Conservation (phyloP, 2,113 vertebrate genomes). For the Xenus cinereus region DNA sequence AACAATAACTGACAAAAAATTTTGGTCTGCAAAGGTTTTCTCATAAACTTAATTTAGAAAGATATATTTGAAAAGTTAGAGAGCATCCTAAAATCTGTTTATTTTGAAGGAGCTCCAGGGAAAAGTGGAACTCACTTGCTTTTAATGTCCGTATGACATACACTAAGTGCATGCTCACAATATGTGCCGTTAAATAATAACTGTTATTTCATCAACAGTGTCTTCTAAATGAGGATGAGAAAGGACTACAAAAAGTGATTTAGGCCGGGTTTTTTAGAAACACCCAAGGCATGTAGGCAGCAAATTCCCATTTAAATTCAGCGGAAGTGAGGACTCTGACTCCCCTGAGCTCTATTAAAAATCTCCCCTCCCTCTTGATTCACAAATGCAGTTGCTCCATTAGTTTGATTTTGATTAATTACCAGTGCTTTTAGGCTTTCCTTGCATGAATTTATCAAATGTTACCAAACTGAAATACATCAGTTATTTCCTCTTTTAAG, state of each 20-base stretch:
- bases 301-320: slow-evolving; percentile 61
- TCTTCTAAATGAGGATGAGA: not conserved
- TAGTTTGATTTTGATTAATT: slow-evolving; percentile 69
- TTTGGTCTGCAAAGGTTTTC: not conserved
- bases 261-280: not conserved
- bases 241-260: not conserved
- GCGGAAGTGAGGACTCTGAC: not conserved
- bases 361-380: slow-evolving; percentile 29
- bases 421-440: slow-evolving; percentile 61
- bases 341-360: slow-evolving; percentile 56
- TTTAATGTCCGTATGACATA: not conserved
- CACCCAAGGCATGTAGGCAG: slow-evolving; percentile 11
- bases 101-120: not conserved
- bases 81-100: not conserved
- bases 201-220: not conserved
- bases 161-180: not conserved
- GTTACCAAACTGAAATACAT: slow-evolving; percentile 62
- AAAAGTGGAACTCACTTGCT: not conserved
- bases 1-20: not conserved
- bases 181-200: not conserved
- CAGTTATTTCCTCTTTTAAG: slow-evolving; percentile 62
- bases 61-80: not conserved
- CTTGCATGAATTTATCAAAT: slow-evolving; percentile 56
- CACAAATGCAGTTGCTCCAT: slow-evolving; percentile 42
- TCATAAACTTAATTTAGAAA: not conserved